Conservation (phyloP, 2,113 vertebrate species). For the Taurulus bubalis region DNA sequence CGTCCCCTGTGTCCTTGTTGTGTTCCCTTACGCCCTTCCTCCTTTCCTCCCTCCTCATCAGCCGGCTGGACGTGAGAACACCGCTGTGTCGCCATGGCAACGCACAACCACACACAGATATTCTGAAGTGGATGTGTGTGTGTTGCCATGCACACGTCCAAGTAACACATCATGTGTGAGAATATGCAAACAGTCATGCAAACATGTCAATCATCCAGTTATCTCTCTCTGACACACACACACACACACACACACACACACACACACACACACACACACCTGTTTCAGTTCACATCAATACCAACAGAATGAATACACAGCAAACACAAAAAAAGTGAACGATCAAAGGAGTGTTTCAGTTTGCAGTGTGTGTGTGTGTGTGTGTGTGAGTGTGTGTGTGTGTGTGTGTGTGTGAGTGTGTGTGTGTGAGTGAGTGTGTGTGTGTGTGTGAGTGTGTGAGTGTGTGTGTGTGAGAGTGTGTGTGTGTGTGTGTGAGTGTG, state of each 20-base stretch:
- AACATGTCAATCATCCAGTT: neutral
- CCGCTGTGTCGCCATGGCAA: conserved; percentile 33
- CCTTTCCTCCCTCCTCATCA: neutral
- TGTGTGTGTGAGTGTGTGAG: neutral
- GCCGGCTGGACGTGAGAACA: conserved; percentile 10
- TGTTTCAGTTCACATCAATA: neutral
- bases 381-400: neutral
- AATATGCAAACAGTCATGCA: conserved; percentile 6
- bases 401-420: conserved; percentile 1
- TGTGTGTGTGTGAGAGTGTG: too few relatives aligned
- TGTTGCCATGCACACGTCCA: too few relatives aligned
- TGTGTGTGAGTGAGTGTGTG: conserved; percentile 3
- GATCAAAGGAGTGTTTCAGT: neutral
- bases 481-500: neutral
- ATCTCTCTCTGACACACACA: neutral
- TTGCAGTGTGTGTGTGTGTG: conserved; percentile 6
- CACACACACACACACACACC: neutral
- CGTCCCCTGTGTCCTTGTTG: neutral
- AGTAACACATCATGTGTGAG: neutral
- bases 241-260: neutral
- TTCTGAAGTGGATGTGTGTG: neutral
- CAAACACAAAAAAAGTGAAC: neutral
- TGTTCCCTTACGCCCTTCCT: too few relatives aligned
- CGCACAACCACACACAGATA: neutral
- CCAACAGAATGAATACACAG: neutral